Conservation (phyloP, 2,888 invertebrate species). For the Unio delphinus region DNA sequence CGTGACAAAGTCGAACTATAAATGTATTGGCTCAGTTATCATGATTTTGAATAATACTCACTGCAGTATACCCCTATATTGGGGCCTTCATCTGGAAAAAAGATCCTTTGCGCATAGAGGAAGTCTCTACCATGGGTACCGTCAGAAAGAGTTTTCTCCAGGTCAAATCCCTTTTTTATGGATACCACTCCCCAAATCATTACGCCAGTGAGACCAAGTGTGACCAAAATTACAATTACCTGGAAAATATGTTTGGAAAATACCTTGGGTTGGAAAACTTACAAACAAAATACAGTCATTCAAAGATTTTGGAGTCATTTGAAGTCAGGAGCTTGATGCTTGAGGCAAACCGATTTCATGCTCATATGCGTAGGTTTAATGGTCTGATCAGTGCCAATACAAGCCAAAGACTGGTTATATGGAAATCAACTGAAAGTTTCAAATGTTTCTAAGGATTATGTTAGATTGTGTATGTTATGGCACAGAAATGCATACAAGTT, state of each 20-base stretch:
- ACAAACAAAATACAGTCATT: not conserved
- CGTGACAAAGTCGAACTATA: too few species aligned
- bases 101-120: constrained; percentile 74
- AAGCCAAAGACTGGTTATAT: too few species aligned
- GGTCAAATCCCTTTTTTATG: constrained; percentile 84
- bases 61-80: constrained; percentile 80
- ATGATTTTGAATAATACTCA: constrained; percentile 49
- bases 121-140: constrained; percentile 79
- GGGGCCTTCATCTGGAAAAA: constrained; percentile 79
- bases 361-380: too few species aligned
- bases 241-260: constrained; percentile 52
- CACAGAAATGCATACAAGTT: too few species aligned
- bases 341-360: too few species aligned
- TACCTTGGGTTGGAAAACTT: not conserved
- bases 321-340: too few species aligned
- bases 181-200: constrained; percentile 78
- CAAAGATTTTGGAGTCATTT: too few species aligned
- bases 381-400: too few species aligned
- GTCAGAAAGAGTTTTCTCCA: constrained; percentile 84
- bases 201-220: constrained; percentile 76
- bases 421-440: too few species aligned
- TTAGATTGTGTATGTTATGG: too few species aligned
- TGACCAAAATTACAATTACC: constrained; percentile 76
- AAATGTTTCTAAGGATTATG: too few species aligned
- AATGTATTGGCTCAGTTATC: not conserved